phyloP scores from a whole-genome alignment of 35 echinoderm and acorn worm genomes.

The Amphiura filiformis region DNA sequence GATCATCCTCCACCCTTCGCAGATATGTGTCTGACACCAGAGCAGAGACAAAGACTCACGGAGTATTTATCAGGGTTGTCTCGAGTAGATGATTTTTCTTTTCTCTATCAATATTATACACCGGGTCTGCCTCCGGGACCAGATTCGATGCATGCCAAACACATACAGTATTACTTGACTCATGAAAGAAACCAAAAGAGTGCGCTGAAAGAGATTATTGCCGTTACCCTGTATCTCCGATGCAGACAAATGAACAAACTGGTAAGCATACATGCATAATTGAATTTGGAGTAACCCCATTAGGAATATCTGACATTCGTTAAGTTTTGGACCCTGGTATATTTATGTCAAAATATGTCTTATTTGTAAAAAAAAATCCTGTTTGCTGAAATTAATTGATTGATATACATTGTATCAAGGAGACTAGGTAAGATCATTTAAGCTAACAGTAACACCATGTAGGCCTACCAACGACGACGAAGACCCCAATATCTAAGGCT shows the following conservation, averaged over 20 bases:
- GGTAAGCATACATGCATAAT: background rate
- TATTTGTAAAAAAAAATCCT: too few species aligned
- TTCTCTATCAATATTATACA: background rate
- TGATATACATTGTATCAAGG: too few species aligned
- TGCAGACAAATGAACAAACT: background rate
- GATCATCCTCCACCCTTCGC: background rate
- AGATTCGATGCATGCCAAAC: background rate
- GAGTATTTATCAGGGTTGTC: background rate
- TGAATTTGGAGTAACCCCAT: background rate
- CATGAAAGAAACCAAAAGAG: too few species aligned
- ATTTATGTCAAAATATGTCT: background rate
- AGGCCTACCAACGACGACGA: too few species aligned
- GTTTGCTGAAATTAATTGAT: too few species aligned
- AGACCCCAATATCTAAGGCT: too few species aligned
- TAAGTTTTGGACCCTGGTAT: background rate
- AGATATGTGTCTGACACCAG: background rate
- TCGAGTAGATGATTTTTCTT: background rate
- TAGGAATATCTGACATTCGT: background rate
- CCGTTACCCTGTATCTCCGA: background rate
- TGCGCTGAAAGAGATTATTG: background rate
- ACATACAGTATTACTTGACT: background rate
- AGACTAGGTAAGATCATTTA: too few species aligned
- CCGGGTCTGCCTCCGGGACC: background rate
- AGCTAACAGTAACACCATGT: too few species aligned
- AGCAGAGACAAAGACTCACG: background rate